These are phyloP conservation scores for Herpailurus yagouaroundi DNA, from an alignment of 2,113 vertebrate genomes.

Conservation along the genomic window DNA sequence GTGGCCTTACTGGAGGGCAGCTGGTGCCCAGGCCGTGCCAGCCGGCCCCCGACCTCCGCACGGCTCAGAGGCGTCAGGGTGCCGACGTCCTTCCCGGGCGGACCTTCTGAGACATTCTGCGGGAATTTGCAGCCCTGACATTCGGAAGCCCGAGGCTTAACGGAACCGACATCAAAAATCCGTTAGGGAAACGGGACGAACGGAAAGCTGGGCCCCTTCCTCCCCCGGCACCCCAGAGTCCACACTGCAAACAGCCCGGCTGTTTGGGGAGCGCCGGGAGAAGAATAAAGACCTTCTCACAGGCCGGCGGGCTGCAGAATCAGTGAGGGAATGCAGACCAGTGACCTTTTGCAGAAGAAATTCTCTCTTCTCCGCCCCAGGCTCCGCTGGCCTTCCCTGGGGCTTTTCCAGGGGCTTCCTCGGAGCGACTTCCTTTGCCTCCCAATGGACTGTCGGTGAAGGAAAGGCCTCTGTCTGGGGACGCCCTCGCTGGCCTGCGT, in stretches of 20 bases:
- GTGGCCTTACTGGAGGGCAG: rapidly evolving
- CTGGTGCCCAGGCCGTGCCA: not conserved
- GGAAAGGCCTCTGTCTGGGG: not conserved
- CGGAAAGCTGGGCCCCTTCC: not conserved
- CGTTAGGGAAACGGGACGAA: not conserved
- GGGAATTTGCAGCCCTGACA: not conserved
- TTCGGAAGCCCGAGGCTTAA: rapidly evolving
- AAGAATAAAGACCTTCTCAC: constrained; percentile 87
- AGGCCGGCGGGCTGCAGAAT: constrained; percentile 52
- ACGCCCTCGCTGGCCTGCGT: rapidly evolving
- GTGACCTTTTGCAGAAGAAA: constrained; percentile 85
- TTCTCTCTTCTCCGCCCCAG: constrained; percentile 52
- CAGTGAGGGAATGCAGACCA: constrained; percentile 80
- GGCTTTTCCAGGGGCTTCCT: not conserved
- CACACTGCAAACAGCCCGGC: constrained; percentile 59
- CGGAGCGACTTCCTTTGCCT: not conserved
- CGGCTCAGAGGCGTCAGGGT: rapidly evolving
- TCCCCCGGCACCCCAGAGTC: rapidly evolving
- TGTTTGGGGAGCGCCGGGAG: constrained; percentile 69
- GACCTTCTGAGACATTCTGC: not conserved
- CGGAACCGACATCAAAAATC: not conserved
- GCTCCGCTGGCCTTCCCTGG: not conserved
- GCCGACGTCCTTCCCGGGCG: rapidly evolving
- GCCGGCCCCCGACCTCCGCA: not conserved
- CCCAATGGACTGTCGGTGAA: not conserved